Percentiles rank a stretch among this genome's conserved stretches.
These are phyloP conservation scores for Platycercus adscitus DNA, from an alignment of 2,113 vertebrate species.

Conservation along the genomic window DNA sequence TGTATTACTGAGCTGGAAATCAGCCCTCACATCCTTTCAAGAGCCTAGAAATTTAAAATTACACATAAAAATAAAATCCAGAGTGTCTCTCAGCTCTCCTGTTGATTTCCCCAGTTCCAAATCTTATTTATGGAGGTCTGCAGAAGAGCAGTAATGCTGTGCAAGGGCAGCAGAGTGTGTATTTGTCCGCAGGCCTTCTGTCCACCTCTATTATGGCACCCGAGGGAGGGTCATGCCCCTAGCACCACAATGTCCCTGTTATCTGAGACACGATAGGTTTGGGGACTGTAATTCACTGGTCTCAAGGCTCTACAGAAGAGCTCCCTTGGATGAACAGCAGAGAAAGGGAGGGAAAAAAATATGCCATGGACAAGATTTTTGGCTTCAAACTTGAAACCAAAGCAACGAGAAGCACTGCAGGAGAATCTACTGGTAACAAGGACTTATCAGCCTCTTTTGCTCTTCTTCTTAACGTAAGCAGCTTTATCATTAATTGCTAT, in stretches of 20 bases:
- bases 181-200: neutral
- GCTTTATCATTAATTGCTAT: constrained; percentile 34
- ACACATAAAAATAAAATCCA: neutral
- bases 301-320: neutral
- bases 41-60: neutral
- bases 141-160: neutral
- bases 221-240: neutral
- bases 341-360: neutral
- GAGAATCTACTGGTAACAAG: neutral
- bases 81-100: neutral
- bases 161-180: neutral
- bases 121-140: neutral
- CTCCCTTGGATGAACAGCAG: neutral
- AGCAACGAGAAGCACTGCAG: neutral
- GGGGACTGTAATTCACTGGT: neutral
- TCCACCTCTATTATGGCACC: neutral
- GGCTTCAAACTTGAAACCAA: neutral
- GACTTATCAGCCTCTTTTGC: neutral
- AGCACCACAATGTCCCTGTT: neutral
- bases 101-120: neutral
- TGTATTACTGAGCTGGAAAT: neutral
- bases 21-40: neutral
- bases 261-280: neutral
- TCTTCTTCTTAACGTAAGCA: neutral
- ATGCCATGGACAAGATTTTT: neutral